Percentiles rank a stretch among this genome's conserved stretches.
Conservation (phyloP, 2,113 vertebrate species). For the Ciconia maguari region DNA sequence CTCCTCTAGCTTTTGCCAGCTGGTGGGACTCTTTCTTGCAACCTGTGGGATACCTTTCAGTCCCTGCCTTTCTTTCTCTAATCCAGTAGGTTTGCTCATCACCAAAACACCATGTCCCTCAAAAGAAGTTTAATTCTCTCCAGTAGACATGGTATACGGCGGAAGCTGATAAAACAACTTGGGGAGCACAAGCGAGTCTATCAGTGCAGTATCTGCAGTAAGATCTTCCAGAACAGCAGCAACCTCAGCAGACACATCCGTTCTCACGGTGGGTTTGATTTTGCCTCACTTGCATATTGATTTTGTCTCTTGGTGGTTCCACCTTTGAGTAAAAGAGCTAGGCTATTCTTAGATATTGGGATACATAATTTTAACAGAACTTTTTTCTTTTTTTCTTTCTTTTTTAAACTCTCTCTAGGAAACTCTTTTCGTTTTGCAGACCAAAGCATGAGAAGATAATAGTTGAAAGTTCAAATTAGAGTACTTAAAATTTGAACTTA, state of each 20-base stretch:
- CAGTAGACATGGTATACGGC: conserved; percentile 76
- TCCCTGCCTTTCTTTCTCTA: conserved; percentile 27
- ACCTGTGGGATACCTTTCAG: conserved; percentile 49
- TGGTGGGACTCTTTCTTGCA: conserved; percentile 1
- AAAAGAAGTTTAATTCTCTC: conserved; percentile 78
- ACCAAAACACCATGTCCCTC: conserved; percentile 70
- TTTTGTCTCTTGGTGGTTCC: not conserved
- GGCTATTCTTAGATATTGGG: not conserved
- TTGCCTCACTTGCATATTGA: not conserved
- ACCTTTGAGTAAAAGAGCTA: not conserved
- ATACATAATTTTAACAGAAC: not conserved
- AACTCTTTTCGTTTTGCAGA: not conserved
- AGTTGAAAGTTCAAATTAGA: not conserved
- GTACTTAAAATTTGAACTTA: not conserved
- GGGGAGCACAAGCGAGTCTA: conserved; percentile 92
- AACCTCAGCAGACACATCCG: conserved; percentile 97
- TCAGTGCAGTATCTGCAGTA: conserved; percentile 91
- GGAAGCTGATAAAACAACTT: conserved; percentile 78
- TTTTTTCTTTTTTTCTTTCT: not conserved
- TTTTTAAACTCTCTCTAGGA: not conserved
- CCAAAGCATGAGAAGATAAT: not conserved
- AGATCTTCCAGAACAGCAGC: conserved; percentile 99
- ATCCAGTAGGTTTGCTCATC: conserved; percentile 74
- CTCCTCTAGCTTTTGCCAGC: not conserved
- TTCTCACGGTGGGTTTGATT: conserved; percentile 85